Evolutionary conservation across 2,797 vertebrate species (phyloP).

Genomic region (Typhlichthys subterraneus): DNA sequence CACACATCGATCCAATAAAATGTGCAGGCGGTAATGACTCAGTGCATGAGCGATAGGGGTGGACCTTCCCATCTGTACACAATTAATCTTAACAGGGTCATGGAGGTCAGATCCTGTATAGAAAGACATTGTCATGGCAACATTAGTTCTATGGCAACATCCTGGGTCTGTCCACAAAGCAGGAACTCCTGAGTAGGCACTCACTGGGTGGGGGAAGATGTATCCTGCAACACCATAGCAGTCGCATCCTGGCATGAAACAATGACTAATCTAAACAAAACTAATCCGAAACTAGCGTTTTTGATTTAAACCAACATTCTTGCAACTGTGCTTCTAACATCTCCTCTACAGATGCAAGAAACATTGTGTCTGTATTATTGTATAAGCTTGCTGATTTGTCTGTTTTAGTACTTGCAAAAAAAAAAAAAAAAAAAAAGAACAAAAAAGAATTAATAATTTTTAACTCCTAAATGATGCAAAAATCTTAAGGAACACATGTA

Average conservation of each 20-base stretch:
- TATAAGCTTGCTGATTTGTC: not conserved
- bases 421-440: too few species aligned
- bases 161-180: conserved; percentile 37
- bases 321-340: not conserved
- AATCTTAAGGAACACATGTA: not conserved
- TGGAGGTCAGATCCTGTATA: conserved; percentile 54
- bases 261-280: conserved; percentile 33
- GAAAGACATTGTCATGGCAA: conserved; percentile 57
- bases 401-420: too few species aligned
- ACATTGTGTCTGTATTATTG: too few species aligned
- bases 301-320: not conserved
- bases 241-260: conserved; percentile 53
- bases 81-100: conserved; percentile 38
- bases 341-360: not conserved
- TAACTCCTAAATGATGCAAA: not conserved
- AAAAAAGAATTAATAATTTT: not conserved
- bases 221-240: conserved; percentile 31
- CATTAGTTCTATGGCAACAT: conserved; percentile 30
- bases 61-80: conserved; percentile 20
- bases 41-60: not conserved
- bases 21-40: conserved; percentile 6
- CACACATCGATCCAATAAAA: conserved; percentile 13
- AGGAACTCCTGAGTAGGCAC: conserved; percentile 64
- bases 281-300: conserved; percentile 13
- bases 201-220: conserved; percentile 50